Base-by-base conservation (phyloP, 1,140 invertebrate genomes). In the Lethocerus indicus region DNA sequence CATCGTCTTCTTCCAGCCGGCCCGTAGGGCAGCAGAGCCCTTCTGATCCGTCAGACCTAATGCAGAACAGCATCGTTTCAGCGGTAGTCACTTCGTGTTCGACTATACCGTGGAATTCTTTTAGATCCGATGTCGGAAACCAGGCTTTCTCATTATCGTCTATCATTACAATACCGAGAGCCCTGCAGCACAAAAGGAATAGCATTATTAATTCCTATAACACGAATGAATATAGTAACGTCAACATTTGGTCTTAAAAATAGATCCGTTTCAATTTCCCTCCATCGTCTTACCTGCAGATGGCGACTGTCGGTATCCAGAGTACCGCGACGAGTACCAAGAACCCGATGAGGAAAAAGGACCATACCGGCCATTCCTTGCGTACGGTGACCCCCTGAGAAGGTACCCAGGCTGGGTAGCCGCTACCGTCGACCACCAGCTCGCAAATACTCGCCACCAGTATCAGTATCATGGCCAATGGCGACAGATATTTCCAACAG, bases 401-500 rank as follows among this genome's bases (percentile, higher is more conserved):
- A 0, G 74, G 64, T 24, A 87, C 76, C 88, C 90, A 94, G 2
- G 85, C 87, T 25, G 79, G 76, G 64, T 94, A 91, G n/a, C 78
- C 79, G 21, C 83, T 86, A 0, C 87, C 87, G 53, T 86, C 78
- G 1, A 77, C 72, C 0, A 80, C 68, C 46, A 91, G 80, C 59
- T 94, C 84, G 37, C 82, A 69, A 57, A 93, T 79, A 28, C 87
- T 91, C 0, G 88, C 82, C 21, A 80, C 65, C 9, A 95, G 67
- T 56, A 95, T 91, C 50, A 81, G 78, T 18, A 90, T 63, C 90
- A 95, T 95, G 1, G 88, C 87, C 45, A 82, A 60, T 0, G 91
- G 91, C 23, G 87, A 90, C 9, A 94, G 63, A 58, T 91, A 95
- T 60, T 91, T 89, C 89, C 90, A 94, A 63, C 89, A 94, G 53